Evolutionary conservation across 2,888 invertebrate species (phyloP), one percentile per base, ranked within the genome.

Genomic region (Ornithoptera priamus): DNA sequence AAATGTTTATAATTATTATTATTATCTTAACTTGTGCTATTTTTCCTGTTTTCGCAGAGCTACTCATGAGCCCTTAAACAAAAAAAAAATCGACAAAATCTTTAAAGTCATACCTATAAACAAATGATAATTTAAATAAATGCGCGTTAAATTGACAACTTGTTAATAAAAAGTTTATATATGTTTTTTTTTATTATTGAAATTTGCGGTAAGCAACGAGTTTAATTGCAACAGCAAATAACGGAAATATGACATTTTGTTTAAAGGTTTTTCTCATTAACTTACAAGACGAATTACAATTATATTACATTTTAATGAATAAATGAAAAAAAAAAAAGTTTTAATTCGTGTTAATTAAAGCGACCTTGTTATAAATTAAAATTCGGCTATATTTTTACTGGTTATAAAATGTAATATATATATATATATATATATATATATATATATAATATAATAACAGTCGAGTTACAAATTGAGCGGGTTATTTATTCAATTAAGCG

Each of bases 191-290:
- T 53, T 53, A n/a, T 5, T 18, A 50, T 18, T 53, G 3, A 53
- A n/a, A 6, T 53, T 5, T 6, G 18, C 18, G 1, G 6, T 53
- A 53, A 58, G 20, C 22, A 24, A 58, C 22, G 12, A 15, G 10
- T n/a, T 58, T 58, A 58, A 22, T 22, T 58, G 22, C 58, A 58
- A 58, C 15, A 58, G 58, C 24, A 58, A 58, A 22, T 4, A 58
- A 24, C 17, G 20, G 58, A 58, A 24, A 58, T 58, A 24, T 58
- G 58, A 58, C 58, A 58, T 58, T 58, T 58, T 12, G 24, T 58
- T 58, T 20, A 58, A 58, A 58, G 58, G 58, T 58, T 24, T 22
- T 53, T 53, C 53, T 18, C n/a, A 1, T n/a, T n/a, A 53, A n/a
- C n/a, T 53, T 53, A 50, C n/a, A 53, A 18, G 53, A 18, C 53